Evolutionary conservation across 2,888 invertebrate genomes (phyloP).

Genomic region (Meghimatium bilineatum): DNA sequence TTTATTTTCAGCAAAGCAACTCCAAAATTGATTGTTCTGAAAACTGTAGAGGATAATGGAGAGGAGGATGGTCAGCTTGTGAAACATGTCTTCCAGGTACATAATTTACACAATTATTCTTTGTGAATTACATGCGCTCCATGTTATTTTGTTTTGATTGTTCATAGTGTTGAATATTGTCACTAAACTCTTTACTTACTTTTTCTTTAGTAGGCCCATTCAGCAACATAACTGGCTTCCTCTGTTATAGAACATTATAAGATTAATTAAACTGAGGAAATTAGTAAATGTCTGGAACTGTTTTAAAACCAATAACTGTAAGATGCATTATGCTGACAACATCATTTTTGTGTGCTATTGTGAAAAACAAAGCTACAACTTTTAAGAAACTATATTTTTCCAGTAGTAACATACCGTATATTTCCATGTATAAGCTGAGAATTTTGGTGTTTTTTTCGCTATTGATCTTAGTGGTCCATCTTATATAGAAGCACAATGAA

Average conservation of each 20-base stretch:
- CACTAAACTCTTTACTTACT: neutral
- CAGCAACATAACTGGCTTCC: neutral
- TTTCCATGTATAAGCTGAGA: too few species aligned
- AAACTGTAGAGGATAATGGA: conserved; percentile 58
- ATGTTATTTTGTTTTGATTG: neutral
- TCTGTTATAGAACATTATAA: neutral
- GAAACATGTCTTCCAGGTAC: conserved; percentile 91
- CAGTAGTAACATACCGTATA: too few species aligned
- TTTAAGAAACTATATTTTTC: too few species aligned
- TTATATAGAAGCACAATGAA: too few species aligned
- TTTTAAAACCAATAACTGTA: too few species aligned
- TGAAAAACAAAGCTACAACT: too few species aligned
- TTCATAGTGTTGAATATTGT: neutral
- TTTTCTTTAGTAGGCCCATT: neutral
- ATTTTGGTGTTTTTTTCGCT: too few species aligned
- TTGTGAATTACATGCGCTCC: neutral
- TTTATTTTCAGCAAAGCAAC: conserved; percentile 58
- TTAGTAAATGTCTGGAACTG: neutral
- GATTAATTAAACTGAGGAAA: neutral
- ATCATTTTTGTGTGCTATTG: too few species aligned
- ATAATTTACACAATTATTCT: neutral
- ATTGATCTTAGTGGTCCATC: too few species aligned
- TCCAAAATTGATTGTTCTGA: conserved; percentile 70
- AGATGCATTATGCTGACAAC: too few species aligned
- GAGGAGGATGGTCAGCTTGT: conserved; percentile 85